Percentiles rank a stretch among this genome's conserved stretches.
Conservation (phyloP, 2,797 vertebrate species). For the Periparus ater region DNA sequence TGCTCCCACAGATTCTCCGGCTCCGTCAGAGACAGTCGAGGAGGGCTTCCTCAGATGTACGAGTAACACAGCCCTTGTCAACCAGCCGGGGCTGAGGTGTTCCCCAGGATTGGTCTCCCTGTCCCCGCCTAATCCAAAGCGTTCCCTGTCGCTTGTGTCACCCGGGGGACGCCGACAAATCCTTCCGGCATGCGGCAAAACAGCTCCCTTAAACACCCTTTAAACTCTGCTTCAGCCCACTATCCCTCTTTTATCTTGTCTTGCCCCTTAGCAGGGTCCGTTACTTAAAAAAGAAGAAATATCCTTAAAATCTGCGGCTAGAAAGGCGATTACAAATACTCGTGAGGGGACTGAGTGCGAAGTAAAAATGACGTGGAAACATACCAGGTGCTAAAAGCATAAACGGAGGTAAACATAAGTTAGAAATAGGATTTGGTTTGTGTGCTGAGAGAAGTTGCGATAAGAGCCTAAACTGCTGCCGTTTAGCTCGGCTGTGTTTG, state of each 20-base stretch:
- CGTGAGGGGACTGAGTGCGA: background rate
- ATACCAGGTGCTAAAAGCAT: background rate
- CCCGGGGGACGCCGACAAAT: fast-evolving
- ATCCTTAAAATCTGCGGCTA: background rate
- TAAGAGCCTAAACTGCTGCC: background rate
- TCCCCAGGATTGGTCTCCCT: too few species aligned
- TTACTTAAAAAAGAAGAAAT: background rate
- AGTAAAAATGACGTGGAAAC: background rate
- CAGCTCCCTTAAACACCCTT: background rate
- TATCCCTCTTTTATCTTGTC: fast-evolving
- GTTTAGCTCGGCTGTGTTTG: background rate
- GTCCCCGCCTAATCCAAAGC: background rate
- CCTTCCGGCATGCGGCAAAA: background rate
- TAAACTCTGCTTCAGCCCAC: background rate
- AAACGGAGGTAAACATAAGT: background rate
- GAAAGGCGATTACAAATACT: background rate
- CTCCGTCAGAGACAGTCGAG: background rate
- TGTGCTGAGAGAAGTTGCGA: background rate
- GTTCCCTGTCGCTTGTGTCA: too few species aligned
- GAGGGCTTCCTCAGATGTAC: fast-evolving
- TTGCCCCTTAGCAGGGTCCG: fast-evolving
- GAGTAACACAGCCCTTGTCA: too few species aligned
- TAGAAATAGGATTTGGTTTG: background rate
- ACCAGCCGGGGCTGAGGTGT: too few species aligned
- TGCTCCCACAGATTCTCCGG: fast-evolving